phyloP scores from a whole-genome alignment of 2,888 invertebrate species.

The Atrina japonica region DNA sequence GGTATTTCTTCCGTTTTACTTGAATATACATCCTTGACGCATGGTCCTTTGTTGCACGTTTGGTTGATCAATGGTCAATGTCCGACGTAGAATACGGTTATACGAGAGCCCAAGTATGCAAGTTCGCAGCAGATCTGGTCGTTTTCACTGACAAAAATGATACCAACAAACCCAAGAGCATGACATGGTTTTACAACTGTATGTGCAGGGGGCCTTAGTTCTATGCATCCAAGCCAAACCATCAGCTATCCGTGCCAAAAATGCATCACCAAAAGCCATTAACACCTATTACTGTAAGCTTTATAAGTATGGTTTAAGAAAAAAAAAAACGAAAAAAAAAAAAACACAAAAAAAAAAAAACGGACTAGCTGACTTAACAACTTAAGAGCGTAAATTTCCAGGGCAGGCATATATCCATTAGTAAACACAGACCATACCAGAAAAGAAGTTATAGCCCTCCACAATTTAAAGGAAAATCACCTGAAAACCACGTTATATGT shows the following conservation, averaged over 20 bases:
- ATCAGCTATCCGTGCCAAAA: conserved; percentile 1
- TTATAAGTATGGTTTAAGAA: no score
- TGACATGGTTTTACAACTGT: not conserved
- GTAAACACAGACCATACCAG: not conserved
- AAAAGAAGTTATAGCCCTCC: no score
- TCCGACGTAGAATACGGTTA: no score
- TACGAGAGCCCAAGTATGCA: no score
- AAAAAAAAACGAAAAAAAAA: no score
- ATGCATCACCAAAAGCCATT: not conserved
- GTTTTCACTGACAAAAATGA: no score
- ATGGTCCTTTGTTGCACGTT: conserved; percentile 25
- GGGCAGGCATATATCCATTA: conserved; percentile 33
- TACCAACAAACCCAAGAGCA: no score
- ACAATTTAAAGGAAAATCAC: no score
- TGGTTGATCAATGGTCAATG: conserved; percentile 34
- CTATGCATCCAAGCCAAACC: conserved; percentile 1
- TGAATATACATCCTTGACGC: conserved; percentile 13
- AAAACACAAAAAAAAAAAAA: conserved; percentile 10
- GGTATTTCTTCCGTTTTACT: no score
- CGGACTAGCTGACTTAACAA: conserved; percentile 15
- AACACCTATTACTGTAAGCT: no score
- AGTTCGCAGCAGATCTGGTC: not conserved
- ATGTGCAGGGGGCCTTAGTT: conserved; percentile 4
- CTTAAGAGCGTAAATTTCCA: conserved; percentile 29
- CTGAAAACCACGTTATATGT: no score